phyloP scores from a whole-genome alignment of 2,888 invertebrate species.

The Ametastegia equiseti region DNA sequence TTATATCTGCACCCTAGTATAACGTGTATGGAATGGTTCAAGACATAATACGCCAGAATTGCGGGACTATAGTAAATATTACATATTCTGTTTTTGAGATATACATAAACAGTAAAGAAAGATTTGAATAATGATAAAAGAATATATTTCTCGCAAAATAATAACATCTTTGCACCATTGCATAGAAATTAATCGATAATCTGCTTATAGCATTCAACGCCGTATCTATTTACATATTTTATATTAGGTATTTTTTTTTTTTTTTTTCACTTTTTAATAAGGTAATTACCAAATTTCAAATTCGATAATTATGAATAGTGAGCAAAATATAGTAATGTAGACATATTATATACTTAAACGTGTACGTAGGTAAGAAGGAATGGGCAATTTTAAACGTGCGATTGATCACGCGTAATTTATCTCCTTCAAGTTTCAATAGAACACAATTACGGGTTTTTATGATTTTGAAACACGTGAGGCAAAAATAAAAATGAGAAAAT shows the following conservation, averaged over 20 bases:
- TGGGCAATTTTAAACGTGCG: constrained; percentile 12
- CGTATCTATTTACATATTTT: constrained; percentile 48
- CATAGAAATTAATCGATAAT: neutral
- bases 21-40: constrained; percentile 11
- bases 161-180: neutral
- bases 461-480: neutral
- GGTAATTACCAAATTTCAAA: constrained; percentile 1
- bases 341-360: constrained; percentile 39
- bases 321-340: constrained; percentile 55
- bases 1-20: neutral
- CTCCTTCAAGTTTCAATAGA: neutral
- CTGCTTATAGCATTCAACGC: constrained; percentile 4
- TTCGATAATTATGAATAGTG: constrained; percentile 54
- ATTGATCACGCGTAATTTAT: no score
- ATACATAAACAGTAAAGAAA: neutral
- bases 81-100: neutral
- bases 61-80: neutral
- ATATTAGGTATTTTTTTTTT: constrained; percentile 31
- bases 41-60: neutral
- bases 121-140: constrained; percentile 2
- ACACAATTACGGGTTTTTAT: neutral
- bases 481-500: neutral
- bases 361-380: constrained; percentile 30
- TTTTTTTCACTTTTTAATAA: constrained; percentile 10
- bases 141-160: neutral